These are phyloP conservation scores for Thalassaphorura encarpata DNA, from an alignment of 1,140 invertebrate species.

Conservation along the genomic window DNA sequence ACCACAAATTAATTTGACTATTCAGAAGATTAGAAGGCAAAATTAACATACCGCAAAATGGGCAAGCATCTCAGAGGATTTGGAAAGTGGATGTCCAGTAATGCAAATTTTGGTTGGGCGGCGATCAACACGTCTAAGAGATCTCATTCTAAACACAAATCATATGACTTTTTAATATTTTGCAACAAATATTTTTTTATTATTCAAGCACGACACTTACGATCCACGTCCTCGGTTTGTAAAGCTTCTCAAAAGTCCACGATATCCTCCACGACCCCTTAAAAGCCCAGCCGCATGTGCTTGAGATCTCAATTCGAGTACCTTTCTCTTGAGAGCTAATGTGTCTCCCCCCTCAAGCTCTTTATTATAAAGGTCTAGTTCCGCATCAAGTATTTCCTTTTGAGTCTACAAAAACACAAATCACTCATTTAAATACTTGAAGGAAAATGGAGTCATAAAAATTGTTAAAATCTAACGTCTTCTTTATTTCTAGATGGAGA, in stretches of 20 bases:
- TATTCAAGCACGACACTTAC: not conserved
- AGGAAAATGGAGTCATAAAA: no score
- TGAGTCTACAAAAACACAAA: constrained; percentile 48
- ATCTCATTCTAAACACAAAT: constrained; percentile 40
- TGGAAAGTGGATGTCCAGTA: constrained; percentile 61
- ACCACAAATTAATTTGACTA: not conserved
- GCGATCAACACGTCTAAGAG: constrained; percentile 56
- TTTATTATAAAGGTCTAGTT: constrained; percentile 74
- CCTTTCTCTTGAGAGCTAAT: constrained; percentile 56
- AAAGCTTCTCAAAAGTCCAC: constrained; percentile 8
- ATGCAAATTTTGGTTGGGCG: constrained; percentile 66
- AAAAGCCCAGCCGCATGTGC: constrained; percentile 42
- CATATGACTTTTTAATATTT: not conserved
- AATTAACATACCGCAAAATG: constrained; percentile 56
- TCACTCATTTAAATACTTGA: no score
- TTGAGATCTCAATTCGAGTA: constrained; percentile 58
- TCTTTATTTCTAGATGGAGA: not conserved
- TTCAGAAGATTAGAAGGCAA: constrained; percentile 4
- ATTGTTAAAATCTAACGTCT: no score
- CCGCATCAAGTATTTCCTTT: constrained; percentile 75
- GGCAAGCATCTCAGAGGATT: constrained; percentile 54
- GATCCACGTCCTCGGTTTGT: constrained; percentile 21
- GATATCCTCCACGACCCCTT: constrained; percentile 11
- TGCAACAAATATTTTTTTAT: not conserved
- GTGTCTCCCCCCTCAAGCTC: constrained; percentile 68